Conservation (phyloP, 2,888 invertebrate species). For the Megamerina dolium region DNA sequence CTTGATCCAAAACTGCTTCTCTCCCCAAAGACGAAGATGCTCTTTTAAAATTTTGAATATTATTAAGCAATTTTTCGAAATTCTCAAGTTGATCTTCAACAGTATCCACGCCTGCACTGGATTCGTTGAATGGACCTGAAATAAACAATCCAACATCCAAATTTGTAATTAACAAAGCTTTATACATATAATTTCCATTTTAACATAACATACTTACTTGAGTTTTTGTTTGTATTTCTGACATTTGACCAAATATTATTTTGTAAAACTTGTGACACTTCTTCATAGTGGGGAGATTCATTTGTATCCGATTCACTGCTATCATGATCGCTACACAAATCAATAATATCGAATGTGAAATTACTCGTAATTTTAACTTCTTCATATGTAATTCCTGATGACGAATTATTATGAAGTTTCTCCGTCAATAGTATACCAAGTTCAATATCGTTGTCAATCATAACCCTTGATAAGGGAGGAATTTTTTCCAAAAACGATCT, state of each 20-base stretch:
- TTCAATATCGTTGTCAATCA: conserved; percentile 3
- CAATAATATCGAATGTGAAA: conserved; percentile 10
- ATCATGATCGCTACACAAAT: conserved; percentile 3
- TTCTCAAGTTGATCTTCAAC: conserved; percentile 16
- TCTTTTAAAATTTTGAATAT: conserved; percentile 20
- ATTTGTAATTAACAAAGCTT: not conserved
- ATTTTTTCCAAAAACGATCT: conserved; percentile 5
- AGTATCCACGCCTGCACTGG: not conserved
- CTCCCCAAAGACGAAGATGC: conserved; percentile 16
- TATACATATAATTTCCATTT: not conserved
- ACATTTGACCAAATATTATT: conserved; percentile 12
- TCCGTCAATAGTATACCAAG: conserved; percentile 8
- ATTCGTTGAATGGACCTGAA: not conserved
- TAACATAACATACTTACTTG: not conserved
- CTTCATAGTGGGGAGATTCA: not conserved
- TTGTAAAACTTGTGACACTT: conserved; percentile 9
- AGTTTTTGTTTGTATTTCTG: not conserved
- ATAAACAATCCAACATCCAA: not conserved
- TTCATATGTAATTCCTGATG: conserved; percentile 7
- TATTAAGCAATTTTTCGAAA: conserved; percentile 20
- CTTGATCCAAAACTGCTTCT: conserved; percentile 21
- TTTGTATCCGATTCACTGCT: not conserved
- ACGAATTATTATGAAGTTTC: conserved; percentile 6
- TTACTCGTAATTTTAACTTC: conserved; percentile 4
- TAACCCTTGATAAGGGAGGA: not conserved